Evolutionary conservation across 2,113 vertebrate species (phyloP), one percentile per base, ranked within the genome.

Genomic region (Hiodon tergisus): DNA sequence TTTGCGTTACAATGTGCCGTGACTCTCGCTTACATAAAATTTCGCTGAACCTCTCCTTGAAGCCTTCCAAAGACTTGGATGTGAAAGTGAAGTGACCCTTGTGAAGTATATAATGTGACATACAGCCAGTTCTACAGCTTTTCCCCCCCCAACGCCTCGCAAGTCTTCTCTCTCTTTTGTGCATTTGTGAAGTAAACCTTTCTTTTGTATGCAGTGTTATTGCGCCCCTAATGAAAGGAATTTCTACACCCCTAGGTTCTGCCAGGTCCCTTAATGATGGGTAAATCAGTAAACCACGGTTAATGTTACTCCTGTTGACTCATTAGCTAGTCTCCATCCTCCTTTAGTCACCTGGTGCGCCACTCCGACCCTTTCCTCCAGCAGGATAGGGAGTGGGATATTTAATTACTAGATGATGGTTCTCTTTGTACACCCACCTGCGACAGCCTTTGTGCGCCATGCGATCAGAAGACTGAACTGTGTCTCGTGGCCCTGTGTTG

Each of bases 311-410:
- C 7, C 17, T 60, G n/a, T 4, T 14, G 31, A 31, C 54, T 57
- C 54, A 57, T 57, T 57, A 57, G 54, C 54, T 57, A 31, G 31
- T 31, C 31, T 31, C 31, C 31, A 31, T 31, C 31, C 31, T 31
- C 2, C 31, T 31, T 2, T 31, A 31, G 31, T 31, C 31, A 31
- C 2, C 31, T 31, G 31, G 31, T 31, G 31, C 31, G 31, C 46
- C 10, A 13, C 6, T 17, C 47, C 31, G 3, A 51, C 51, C 31
- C 61, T 57, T 65, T 50, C 54, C 46, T 58, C 7, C 17, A 16
- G 65, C 63, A 58, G 53, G 16, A 6, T 74, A 13, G 61, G 48
- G 52, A 63, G 17, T 63, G 63, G 65, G 31, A 55, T 53, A 67
- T 8, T 52, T 47, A 66, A 52, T 50, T 16, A 6, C 68, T 13